Evolutionary conservation across 1,140 invertebrate species (phyloP).

Genomic region (Scaptomyza hsui): DNA sequence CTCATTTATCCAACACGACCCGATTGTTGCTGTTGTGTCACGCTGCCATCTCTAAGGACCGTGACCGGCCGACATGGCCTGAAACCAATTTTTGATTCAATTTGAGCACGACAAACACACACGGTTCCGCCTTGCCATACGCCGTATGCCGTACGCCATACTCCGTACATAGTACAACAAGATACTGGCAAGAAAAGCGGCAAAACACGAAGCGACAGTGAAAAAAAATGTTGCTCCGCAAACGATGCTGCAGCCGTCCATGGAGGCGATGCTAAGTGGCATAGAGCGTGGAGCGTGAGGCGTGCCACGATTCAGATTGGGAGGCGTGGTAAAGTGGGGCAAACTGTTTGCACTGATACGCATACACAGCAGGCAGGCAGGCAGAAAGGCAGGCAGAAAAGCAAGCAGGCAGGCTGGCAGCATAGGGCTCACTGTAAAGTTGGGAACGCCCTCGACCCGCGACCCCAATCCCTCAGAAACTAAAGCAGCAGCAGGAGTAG

Average conservation of each 20-base stretch:
- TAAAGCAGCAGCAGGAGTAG: neutral
- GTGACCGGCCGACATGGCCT: conserved; percentile 33
- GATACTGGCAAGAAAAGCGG: neutral
- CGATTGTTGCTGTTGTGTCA: neutral
- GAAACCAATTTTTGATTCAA: conserved; percentile 66
- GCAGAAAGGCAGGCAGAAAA: no score
- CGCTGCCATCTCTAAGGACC: neutral
- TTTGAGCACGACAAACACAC: conserved; percentile 67
- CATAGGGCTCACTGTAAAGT: conserved; percentile 25
- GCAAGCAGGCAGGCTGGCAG: neutral
- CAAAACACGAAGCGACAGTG: conserved; percentile 23
- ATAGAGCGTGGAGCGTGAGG: neutral
- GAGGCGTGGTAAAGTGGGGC: conserved; percentile 17
- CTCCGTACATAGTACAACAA: neutral
- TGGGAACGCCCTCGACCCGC: conserved; percentile 54
- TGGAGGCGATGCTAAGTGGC: conserved; percentile 6
- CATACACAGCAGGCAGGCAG: conserved; percentile 36
- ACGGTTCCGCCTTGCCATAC: conserved; percentile 10
- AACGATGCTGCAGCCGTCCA: conserved; percentile 33
- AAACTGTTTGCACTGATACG: conserved; percentile 39
- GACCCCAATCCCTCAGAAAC: neutral
- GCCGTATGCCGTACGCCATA: no score
- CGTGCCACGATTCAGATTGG: conserved; percentile 5
- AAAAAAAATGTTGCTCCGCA: conserved; percentile 32
- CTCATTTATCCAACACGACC: no score